These are phyloP conservation scores for Macaria liturata DNA, from an alignment of 2,888 invertebrate species.

Conservation along the genomic window DNA sequence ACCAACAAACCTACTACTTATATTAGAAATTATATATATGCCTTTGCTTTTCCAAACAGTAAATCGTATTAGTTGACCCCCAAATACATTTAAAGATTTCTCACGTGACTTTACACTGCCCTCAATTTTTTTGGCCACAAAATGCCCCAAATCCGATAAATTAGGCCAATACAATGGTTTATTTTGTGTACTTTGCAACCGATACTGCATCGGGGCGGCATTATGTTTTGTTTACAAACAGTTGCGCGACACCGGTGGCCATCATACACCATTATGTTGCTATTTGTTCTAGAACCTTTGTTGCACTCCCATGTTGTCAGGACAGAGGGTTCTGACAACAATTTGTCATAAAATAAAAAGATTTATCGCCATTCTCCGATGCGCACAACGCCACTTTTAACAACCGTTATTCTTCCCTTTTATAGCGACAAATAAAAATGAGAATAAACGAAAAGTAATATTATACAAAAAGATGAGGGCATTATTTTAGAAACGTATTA, in stretches of 20 bases:
- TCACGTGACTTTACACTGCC: slow-evolving; percentile 17
- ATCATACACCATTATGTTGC: slow-evolving; percentile 70
- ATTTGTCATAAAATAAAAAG: slow-evolving; percentile 83
- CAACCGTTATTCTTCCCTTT: slow-evolving; percentile 77
- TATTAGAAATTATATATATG: too few relatives aligned
- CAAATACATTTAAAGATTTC: slow-evolving; percentile 4
- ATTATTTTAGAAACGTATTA: slow-evolving; percentile 62
- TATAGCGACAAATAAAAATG: slow-evolving; percentile 78
- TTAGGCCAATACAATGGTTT: slow-evolving; percentile 59
- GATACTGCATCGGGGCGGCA: slow-evolving; percentile 60
- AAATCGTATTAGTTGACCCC: too few relatives aligned
- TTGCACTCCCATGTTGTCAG: slow-evolving; percentile 45
- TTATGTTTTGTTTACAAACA: slow-evolving; percentile 75
- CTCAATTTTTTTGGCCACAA: slow-evolving; percentile 34
- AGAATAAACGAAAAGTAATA: slow-evolving; percentile 72
- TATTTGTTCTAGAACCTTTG: slow-evolving; percentile 80
- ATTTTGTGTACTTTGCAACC: slow-evolving; percentile 68
- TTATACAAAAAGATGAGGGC: slow-evolving; percentile 65
- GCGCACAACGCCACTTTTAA: slow-evolving; percentile 69
- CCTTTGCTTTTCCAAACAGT: too few relatives aligned
- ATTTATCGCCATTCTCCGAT: slow-evolving; percentile 69
- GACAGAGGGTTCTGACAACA: slow-evolving; percentile 70
- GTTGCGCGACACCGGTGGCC: slow-evolving; percentile 66
- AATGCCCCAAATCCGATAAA: slow-evolving; percentile 61
- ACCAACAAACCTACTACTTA: too few relatives aligned